phyloP scores from a whole-genome alignment of 2,888 invertebrate species.

The Scaptomyza flava region DNA sequence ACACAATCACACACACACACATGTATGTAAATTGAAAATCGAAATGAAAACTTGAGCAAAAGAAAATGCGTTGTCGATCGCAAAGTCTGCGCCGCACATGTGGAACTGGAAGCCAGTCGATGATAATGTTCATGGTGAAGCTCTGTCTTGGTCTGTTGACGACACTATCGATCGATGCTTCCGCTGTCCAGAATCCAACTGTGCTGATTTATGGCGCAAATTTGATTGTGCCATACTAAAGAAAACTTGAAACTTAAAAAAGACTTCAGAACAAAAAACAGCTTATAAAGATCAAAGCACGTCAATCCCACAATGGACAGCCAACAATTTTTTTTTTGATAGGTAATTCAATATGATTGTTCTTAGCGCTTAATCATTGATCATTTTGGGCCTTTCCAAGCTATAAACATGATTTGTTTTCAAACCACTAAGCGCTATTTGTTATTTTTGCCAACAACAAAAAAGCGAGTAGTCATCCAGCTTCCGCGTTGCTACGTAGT shows the following conservation, averaged over 20 bases:
- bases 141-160: slow-evolving; percentile 38
- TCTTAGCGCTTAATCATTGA: slow-evolving; percentile 46
- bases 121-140: slow-evolving; percentile 41
- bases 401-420: slow-evolving; percentile 37
- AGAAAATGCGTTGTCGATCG: slow-evolving; percentile 63
- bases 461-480: slow-evolving; percentile 23
- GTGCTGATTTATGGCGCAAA: slow-evolving; percentile 64
- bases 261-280: slow-evolving; percentile 2
- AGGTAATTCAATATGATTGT: slow-evolving; percentile 63
- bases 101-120: slow-evolving; percentile 42
- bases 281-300: slow-evolving; percentile 61
- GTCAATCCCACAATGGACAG: slow-evolving; percentile 31
- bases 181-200: slow-evolving; percentile 25
- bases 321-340: slow-evolving; percentile 12
- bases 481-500: slow-evolving; percentile 28
- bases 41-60: slow-evolving; percentile 57
- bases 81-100: slow-evolving; percentile 67
- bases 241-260: slow-evolving; percentile 8
- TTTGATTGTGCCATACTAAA: slow-evolving; percentile 23
- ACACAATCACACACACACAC: slow-evolving; percentile 33
- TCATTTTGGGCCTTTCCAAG: slow-evolving; percentile 59
- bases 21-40: slow-evolving; percentile 60
- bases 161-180: slow-evolving; percentile 62
- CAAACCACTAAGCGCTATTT: background rate
- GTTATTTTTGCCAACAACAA: slow-evolving; percentile 11